Base-by-base conservation (phyloP, 2,888 invertebrate genomes). In the Drosophila rellima region DNA sequence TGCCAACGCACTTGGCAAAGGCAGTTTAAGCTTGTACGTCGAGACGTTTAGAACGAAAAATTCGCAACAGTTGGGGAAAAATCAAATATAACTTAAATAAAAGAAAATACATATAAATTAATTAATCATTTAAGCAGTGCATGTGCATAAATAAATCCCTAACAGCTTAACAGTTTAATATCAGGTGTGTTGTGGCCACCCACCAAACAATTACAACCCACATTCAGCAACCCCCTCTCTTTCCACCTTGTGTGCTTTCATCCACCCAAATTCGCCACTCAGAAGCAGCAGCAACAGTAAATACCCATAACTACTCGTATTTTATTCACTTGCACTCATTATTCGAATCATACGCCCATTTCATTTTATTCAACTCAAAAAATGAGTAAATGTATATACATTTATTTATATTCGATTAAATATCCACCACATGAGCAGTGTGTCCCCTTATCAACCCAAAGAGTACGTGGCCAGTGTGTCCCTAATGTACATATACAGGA, bases 1-100 rank as follows among this genome's bases (percentile, higher is more conserved):
- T 82, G 86, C 75, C 82, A 82, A 88, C 76, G 88, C 73, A 78
- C 88, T 88, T 55, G 57, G 44, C 50, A 72, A 76, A 56, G 29
- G 13, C 82, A 82, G 82, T 82, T 65, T 61, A 55, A 88, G 70
- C 23, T 75, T 75, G 70, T 59, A 52, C 86, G 76, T 66, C 76
- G 86, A 51, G 62, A 59, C 52, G 64, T 62, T 75, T 73, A 69
- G 80, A 88, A 62, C 80, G 42, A 47, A 17, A 57, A 57, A n/a
- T 47, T 50, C 31, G n/a, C 18, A 1, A 15, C 1, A 29, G 3
- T 26, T 26, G 47, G 13, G 7, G 29, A 17, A 17, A 48, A 11
- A 47, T 47, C n/a, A 2, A 29, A 26, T 26, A 37, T 15, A 11
- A 26, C 31, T 3, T 10, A 1, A 40, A 15, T 26, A 26, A 26